Conservation (phyloP, 2,888 invertebrate species). For the Pristionchus mayeri region DNA sequence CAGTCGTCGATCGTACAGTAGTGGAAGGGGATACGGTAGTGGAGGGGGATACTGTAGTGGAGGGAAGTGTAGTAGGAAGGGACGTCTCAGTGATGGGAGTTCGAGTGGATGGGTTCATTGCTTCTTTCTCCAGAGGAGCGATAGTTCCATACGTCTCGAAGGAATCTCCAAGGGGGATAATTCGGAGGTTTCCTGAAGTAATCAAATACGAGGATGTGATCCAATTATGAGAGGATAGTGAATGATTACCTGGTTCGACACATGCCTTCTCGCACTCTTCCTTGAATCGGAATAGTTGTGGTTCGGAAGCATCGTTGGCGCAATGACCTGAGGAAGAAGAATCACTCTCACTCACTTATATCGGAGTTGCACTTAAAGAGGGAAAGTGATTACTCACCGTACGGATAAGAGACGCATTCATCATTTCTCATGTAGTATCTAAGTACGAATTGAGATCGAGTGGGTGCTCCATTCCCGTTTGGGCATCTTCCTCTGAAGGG, state of each 20-base stretch:
- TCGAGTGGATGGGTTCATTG: conserved; percentile 26
- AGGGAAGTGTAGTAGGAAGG: neutral
- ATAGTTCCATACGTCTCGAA: conserved; percentile 59
- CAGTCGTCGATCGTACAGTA: conserved; percentile 23
- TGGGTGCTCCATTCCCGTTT: conserved; percentile 40
- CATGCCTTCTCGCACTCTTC: conserved; percentile 76
- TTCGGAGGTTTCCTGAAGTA: conserved; percentile 49
- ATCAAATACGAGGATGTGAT: neutral
- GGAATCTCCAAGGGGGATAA: conserved; percentile 16
- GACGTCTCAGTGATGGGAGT: neutral
- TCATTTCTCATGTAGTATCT: conserved; percentile 74
- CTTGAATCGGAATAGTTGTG: conserved; percentile 75
- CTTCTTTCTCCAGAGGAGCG: conserved; percentile 51
- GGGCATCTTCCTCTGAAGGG: conserved; percentile 69
- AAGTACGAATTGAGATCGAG: conserved; percentile 75
- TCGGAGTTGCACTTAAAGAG: neutral
- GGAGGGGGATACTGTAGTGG: conserved; percentile 45
- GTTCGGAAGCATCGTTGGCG: conserved; percentile 73
- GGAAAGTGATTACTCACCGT: conserved; percentile 60
- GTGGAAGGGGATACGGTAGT: conserved; percentile 52
- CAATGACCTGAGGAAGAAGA: conserved; percentile 72
- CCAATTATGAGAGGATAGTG: too few species aligned
- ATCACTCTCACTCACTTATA: neutral
- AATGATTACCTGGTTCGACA: conserved; percentile 52
- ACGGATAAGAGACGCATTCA: conserved; percentile 76